These are phyloP conservation scores for Pararge aegeria DNA, from an alignment of 1,140 invertebrate genomes.

Conservation along the genomic window DNA sequence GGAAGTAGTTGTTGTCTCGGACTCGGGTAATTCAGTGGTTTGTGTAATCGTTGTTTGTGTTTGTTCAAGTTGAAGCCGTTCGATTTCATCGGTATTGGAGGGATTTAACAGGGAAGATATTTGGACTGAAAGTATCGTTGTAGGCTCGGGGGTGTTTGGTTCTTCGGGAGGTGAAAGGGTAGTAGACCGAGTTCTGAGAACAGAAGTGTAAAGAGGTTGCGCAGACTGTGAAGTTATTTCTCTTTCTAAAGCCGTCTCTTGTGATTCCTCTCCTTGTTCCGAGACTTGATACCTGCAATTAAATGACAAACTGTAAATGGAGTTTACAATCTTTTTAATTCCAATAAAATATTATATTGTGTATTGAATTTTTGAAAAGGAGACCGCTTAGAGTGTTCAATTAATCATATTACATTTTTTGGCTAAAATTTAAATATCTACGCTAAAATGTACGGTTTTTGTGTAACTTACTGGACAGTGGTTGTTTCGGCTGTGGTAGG, in stretches of 20 bases:
- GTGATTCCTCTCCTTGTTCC: conserved; percentile 47
- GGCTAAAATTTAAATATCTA: no score
- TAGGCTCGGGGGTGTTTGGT: conserved; percentile 58
- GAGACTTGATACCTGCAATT: conserved; percentile 52
- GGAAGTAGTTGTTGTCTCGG: conserved; percentile 38
- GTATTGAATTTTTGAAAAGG: neutral
- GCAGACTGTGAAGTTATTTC: conserved; percentile 65
- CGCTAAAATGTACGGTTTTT: no score
- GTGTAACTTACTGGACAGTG: conserved; percentile 58
- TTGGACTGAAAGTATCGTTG: conserved; percentile 73
- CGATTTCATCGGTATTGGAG: conserved; percentile 49
- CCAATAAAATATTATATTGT: neutral
- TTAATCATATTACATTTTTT: no score
- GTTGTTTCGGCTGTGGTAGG: conserved; percentile 75
- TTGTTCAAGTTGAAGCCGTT: conserved; percentile 40
- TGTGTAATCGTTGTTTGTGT: conserved; percentile 24
- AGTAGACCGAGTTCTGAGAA: conserved; percentile 59
- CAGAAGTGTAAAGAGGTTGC: conserved; percentile 65
- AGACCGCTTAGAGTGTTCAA: no score
- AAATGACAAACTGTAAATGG: neutral
- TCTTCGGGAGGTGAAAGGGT: conserved; percentile 50
- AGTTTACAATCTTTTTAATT: neutral
- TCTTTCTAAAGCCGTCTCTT: conserved; percentile 61
- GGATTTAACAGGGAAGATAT: conserved; percentile 76
- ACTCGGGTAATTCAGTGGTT: conserved; percentile 43